A percentile compares a stretch with the other conserved stretches of the same genome.
These are phyloP conservation scores for Prenolepis imparis DNA, from an alignment of 2,888 invertebrate genomes.

Conservation along the genomic window DNA sequence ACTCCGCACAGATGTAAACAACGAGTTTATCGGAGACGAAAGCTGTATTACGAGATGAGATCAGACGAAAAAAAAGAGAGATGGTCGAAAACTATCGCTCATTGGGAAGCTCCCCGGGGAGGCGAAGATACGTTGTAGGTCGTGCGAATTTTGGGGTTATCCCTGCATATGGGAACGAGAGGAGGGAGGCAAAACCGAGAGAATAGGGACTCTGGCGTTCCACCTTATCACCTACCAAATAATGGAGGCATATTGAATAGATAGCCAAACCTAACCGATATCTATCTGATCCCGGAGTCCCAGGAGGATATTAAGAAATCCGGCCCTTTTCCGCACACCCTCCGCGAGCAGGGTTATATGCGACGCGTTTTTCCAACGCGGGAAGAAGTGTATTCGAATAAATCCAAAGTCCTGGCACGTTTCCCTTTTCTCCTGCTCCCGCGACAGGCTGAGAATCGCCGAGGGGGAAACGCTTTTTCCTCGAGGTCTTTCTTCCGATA, in stretches of 20 bases:
- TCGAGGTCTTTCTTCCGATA: constrained; percentile 58
- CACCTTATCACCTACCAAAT: constrained; percentile 85
- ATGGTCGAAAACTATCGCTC: constrained; percentile 78
- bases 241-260: constrained; percentile 85
- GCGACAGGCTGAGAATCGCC: constrained; percentile 40
- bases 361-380: constrained; percentile 44
- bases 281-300: constrained; percentile 82
- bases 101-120: constrained; percentile 80
- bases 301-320: constrained; percentile 83
- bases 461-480: constrained; percentile 51
- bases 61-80: constrained; percentile 56
- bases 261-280: constrained; percentile 83
- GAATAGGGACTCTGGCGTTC: constrained; percentile 69
- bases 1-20: constrained; percentile 59
- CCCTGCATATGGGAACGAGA: constrained; percentile 68
- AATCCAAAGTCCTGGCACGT: constrained; percentile 73
- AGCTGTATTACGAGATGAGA: constrained; percentile 48
- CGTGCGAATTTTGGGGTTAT: constrained; percentile 49
- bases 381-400: constrained; percentile 71
- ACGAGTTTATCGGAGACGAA: constrained; percentile 12
- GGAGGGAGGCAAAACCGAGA: constrained; percentile 34
- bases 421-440: constrained; percentile 46
- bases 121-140: constrained; percentile 75
- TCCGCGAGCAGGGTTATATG: constrained; percentile 55
- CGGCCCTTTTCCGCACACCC: constrained; percentile 73